Evolutionary conservation across 1,140 invertebrate genomes (phyloP), one percentile per base, ranked within the genome.

Genomic region (Solenopsis fugax): DNA sequence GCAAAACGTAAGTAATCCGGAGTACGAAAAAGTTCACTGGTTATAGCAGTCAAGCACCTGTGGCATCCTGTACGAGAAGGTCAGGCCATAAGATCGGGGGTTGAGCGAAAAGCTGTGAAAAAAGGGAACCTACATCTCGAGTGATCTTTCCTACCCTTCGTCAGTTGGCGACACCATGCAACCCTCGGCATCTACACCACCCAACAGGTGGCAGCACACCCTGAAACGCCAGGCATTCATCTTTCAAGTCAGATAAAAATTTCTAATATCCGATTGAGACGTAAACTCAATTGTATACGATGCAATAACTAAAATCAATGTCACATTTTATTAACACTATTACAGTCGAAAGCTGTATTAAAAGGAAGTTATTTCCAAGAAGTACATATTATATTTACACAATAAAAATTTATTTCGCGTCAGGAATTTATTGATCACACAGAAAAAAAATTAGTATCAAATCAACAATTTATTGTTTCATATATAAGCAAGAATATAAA

Each of bases 111-210:
- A 50, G n/a, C 54, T 48, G 29, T 10, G 76, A 67, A 29, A 84
- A 65, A 88, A 72, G 56, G 48, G 52, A 45, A 41, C 60, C 16
- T 29, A 86, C n/a, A 18, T 12, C 21, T 7, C 24, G 50, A 67
- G 62, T 6, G 24, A 73, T 48, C 41, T 80, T 56, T n/a, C 21
- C 5, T 41, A n/a, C 13, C 18, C 29, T 88, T 67, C 86, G 82
- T 84, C 54, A 90, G 89, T 85, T 69, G 87, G 87, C 88, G 84
- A 58, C 89, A 87, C 71, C 34, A 21, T 90, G 18, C 87, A 85
- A 76, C 41, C 29, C 67, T 29, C 12, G 3, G 24, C 9, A 52
- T 34, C 5, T 48, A 5, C 72, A 72, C 84, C 77, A 87, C 84
- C 75, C 75, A 34, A 13, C 18, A 89, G 89, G 12, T 85, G 88